Evolutionary conservation across 2,888 invertebrate species (phyloP).

Genomic region (Furcula furcula): DNA sequence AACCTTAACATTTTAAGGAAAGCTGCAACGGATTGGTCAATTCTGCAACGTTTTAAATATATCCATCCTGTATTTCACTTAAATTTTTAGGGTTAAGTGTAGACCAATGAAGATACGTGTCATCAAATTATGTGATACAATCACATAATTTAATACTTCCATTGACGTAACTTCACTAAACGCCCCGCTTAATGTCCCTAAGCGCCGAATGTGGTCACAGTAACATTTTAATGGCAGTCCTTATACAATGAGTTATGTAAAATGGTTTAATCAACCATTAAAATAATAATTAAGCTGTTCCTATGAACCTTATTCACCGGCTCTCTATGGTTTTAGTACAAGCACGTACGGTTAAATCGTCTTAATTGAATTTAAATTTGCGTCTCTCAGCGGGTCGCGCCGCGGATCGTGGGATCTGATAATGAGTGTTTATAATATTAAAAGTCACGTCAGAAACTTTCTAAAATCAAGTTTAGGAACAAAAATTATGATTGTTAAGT

Average conservation of each 20-base stretch:
- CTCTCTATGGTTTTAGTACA: slow-evolving; percentile 17
- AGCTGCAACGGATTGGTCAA: too few relatives aligned
- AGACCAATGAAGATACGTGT: too few relatives aligned
- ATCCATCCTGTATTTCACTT: too few relatives aligned
- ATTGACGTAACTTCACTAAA: slow-evolving; percentile 42
- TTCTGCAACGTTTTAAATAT: too few relatives aligned
- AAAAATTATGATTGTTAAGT: too few relatives aligned
- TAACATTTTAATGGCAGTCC: slow-evolving; percentile 39
- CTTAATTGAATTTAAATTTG: slow-evolving; percentile 66
- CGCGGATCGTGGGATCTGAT: slow-evolving; percentile 58
- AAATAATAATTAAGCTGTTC: slow-evolving; percentile 53
- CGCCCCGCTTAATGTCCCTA: slow-evolving; percentile 36
- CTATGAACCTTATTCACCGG: slow-evolving; percentile 24
- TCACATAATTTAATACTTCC: slow-evolving; percentile 27
- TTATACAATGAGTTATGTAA: slow-evolving; percentile 47
- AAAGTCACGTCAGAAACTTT: slow-evolving; percentile 46
- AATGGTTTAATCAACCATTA: slow-evolving; percentile 44
- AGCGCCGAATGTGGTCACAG: slow-evolving; percentile 32
- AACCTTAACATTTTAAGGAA: too few relatives aligned
- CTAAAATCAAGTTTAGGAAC: slow-evolving; percentile 42
- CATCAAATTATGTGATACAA: too few relatives aligned
- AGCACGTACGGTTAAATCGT: slow-evolving; percentile 45
- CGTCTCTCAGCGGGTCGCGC: slow-evolving; percentile 54
- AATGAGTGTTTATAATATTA: slow-evolving; percentile 35
- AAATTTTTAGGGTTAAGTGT: too few relatives aligned